These are phyloP conservation scores for Heteromyza rotundicornis DNA, from an alignment of 2,888 invertebrate species.

Conservation along the genomic window DNA sequence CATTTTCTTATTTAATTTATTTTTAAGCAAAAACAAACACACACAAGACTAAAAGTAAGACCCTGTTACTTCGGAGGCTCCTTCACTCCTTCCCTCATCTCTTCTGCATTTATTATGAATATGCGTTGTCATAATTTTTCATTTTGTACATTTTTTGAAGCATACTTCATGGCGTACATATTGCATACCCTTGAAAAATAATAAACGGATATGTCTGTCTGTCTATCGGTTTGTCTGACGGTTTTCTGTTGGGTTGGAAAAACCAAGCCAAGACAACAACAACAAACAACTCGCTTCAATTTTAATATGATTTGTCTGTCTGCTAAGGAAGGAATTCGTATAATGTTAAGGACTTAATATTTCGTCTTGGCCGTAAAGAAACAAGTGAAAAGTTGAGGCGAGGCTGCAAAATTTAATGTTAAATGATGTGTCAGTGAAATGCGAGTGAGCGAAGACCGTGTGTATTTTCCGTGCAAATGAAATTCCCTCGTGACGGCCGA, in stretches of 20 bases:
- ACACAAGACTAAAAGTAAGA: no score
- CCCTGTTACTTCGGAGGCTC: no score
- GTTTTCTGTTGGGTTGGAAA: no score
- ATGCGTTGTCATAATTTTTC: conserved; percentile 24
- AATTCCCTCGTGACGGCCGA: neutral
- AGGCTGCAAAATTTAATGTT: conserved; percentile 1
- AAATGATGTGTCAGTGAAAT: conserved; percentile 5
- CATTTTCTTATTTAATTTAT: conserved; percentile 45
- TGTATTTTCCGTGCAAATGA: conserved; percentile 1
- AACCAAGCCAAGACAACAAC: neutral
- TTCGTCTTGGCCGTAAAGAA: no score
- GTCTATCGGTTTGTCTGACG: no score
- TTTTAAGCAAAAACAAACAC: conserved; percentile 38
- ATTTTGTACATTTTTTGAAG: neutral
- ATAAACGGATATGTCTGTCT: no score
- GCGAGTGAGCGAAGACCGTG: neutral
- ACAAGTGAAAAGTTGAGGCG: no score
- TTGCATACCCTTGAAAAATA: no score
- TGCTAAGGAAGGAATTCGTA: no score
- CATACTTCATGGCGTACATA: conserved; percentile 1
- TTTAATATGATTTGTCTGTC: conserved; percentile 15
- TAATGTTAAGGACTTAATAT: no score
- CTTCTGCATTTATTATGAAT: conserved; percentile 3
- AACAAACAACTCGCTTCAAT: conserved; percentile 4
- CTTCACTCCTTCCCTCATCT: no score